Evolutionary conservation across 1,140 invertebrate species (phyloP), one percentile per base, ranked within the genome.

Genomic region (Physella acuta): DNA sequence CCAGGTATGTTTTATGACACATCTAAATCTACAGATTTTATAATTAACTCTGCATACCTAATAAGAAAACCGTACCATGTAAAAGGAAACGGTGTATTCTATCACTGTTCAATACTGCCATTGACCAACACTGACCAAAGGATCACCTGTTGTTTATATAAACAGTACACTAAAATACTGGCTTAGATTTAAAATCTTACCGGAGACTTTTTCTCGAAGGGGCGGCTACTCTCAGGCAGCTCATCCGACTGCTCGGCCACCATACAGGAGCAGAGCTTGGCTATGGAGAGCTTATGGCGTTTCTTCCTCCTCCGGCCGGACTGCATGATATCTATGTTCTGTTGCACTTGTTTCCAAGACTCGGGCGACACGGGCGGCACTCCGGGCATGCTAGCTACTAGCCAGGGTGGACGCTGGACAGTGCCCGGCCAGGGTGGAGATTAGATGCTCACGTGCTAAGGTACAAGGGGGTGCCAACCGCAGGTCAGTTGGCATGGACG

Each of bases 191-290:
- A 8, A 44, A 44, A 44, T 44, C 65, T 36, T 56, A 67, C 65
- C 64, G 31, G 51, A 0, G 33, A 26, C 52, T 62, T 67, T 28
- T 65, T 60, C n/a, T 67, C 70, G 36, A 73, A 78, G 3, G 76
- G 76, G 20, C 67, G 60, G 33, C 68, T 61, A 30, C 59, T 56
- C 28, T 78, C 76, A 28, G 76, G 71, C 37, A 72, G 73, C 30
- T 79, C 76, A 28, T 69, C 66, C 0, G 77, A 68, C 17, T 36
- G 63, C n/a, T 75, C 73, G 5, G 71, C 68, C 16, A 56, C 63
- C 74, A 79, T 72, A 61, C 78, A 79, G n/a, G 78, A 79, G 65
- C 78, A 79, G 16, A 79, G 67, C 70, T 75, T 76, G 51, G 74
- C 34, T 24, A 78, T 71, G 49, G 71, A 72, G n/a, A 75, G 52